Evolutionary conservation across 2,797 vertebrate genomes (phyloP).

Genomic region (Poeciliopsis turneri): DNA sequence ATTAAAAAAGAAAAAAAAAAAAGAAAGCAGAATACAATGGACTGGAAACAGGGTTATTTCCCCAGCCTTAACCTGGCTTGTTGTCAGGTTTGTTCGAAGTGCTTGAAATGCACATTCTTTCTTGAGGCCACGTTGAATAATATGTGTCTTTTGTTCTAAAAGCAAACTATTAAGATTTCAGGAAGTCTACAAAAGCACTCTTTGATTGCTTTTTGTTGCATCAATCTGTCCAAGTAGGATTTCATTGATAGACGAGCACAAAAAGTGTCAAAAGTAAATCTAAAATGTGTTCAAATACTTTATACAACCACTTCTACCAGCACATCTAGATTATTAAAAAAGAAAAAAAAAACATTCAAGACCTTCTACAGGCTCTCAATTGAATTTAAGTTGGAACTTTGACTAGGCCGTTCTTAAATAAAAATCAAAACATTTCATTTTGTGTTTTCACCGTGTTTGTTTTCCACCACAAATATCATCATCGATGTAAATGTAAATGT

Average conservation of each 20-base stretch:
- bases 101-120: conserved; percentile 25
- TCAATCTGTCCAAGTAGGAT: not conserved
- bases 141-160: conserved; percentile 21
- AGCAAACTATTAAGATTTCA: conserved; percentile 29
- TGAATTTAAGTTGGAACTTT: not conserved
- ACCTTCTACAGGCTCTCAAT: not conserved
- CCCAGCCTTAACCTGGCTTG: conserved; percentile 43
- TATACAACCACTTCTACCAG: not conserved
- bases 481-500: not conserved
- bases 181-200: not conserved
- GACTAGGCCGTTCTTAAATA: not conserved
- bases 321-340: not conserved
- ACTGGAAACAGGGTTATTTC: conserved; percentile 45
- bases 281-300: not conserved
- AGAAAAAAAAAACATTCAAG: not conserved
- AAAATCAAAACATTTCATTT: not conserved
- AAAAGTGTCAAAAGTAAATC: not conserved
- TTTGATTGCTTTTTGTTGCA: not conserved
- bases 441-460: not conserved
- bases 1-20: conserved; percentile 7
- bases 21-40: conserved; percentile 18
- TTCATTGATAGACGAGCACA: not conserved
- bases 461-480: not conserved
- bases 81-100: conserved; percentile 41
- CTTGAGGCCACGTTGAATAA: conserved; percentile 18